Percentiles rank a stretch among this genome's conserved stretches.
Conservation (phyloP, 2,113 vertebrate genomes). For the Apteryx mantelli region DNA sequence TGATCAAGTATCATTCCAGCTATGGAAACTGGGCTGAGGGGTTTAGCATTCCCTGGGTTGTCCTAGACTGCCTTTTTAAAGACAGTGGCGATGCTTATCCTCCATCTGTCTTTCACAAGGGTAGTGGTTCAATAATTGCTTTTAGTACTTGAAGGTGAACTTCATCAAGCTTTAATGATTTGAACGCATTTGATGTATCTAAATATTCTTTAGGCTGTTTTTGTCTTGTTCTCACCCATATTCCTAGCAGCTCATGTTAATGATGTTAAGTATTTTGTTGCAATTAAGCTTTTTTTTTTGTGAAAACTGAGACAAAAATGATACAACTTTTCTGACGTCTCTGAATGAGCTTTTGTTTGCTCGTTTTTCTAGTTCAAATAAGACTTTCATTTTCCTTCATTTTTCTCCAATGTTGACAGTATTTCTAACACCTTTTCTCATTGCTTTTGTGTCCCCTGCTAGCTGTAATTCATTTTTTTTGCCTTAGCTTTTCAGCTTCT, state of each 20-base stretch:
- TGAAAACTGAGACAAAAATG: neutral
- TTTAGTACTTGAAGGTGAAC: neutral
- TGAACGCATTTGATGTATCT: neutral
- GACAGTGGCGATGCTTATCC: neutral
- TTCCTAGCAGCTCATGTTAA: neutral
- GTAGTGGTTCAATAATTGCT: neutral
- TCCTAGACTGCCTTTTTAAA: neutral
- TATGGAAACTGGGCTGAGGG: neutral
- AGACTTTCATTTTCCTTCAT: slow-evolving; percentile 31
- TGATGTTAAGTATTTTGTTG: neutral
- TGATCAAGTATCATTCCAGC: neutral
- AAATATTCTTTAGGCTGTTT: neutral
- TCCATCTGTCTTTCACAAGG: neutral
- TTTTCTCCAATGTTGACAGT: slow-evolving; percentile 20
- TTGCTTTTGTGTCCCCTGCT: slow-evolving; percentile 38
- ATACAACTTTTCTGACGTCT: neutral
- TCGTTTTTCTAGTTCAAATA: slow-evolving; percentile 47
- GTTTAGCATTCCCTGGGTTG: neutral
- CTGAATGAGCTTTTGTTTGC: slow-evolving; percentile 26
- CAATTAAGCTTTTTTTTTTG: neutral
- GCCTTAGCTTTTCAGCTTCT: slow-evolving; percentile 31
- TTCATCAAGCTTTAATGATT: neutral
- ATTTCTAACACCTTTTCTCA: slow-evolving; percentile 52
- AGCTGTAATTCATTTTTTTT: slow-evolving; percentile 43
- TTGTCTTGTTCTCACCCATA: neutral